Evolutionary conservation across 2,888 invertebrate species (phyloP).

Genomic region (Ischnus inquisitorius): DNA sequence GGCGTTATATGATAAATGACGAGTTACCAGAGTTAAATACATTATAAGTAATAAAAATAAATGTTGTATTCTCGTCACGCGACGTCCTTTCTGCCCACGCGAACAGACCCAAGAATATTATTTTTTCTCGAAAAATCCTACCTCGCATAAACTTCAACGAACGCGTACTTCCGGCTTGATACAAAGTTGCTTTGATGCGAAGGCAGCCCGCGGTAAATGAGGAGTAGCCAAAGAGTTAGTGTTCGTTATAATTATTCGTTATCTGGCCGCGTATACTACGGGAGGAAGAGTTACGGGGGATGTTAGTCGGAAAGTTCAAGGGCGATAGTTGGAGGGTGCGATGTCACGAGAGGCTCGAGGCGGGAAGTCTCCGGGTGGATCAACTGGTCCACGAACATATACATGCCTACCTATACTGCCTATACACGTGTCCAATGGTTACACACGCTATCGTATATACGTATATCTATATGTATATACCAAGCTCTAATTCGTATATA

Average conservation of each 20-base stretch:
- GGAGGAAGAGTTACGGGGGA: constrained; percentile 16
- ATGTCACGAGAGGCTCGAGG: constrained; percentile 36
- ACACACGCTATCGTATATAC: neutral
- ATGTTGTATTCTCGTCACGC: neutral
- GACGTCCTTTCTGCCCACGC: neutral
- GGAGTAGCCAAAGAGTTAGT: neutral
- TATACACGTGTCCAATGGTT: constrained; percentile 37
- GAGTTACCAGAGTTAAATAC: too few species aligned
- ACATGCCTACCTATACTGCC: constrained; percentile 24
- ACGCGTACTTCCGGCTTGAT: neutral
- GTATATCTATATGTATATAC: neutral
- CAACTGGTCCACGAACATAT: constrained; percentile 67
- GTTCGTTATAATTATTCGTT: constrained; percentile 27
- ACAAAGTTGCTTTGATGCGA: neutral
- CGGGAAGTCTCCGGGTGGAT: constrained; percentile 59
- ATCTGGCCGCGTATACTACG: constrained; percentile 14
- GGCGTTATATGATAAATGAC: too few species aligned
- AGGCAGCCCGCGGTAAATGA: neutral
- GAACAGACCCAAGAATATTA: neutral
- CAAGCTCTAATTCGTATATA: neutral
- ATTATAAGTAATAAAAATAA: too few species aligned
- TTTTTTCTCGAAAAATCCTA: neutral
- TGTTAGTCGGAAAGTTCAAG: constrained; percentile 65
- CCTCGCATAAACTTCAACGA: neutral
- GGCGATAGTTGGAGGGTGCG: constrained; percentile 67